These are phyloP conservation scores for Procambarus clarkii DNA, from an alignment of 1,140 invertebrate species.

Conservation along the genomic window DNA sequence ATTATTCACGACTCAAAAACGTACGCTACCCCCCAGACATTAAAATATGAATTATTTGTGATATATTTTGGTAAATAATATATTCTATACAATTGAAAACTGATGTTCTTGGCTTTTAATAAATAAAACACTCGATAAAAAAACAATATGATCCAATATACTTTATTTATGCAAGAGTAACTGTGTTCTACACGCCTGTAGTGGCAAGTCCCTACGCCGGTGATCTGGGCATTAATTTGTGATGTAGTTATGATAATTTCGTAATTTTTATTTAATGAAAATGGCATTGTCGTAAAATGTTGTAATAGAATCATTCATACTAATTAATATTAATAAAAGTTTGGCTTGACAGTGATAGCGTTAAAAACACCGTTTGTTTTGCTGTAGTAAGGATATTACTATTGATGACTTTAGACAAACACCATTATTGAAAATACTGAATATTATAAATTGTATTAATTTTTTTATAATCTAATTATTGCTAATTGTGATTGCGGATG, in stretches of 20 bases:
- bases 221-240: too few relatives aligned
- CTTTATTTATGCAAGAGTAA: too few relatives aligned
- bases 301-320: background rate
- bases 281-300: background rate
- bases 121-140: background rate
- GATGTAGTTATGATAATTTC: too few relatives aligned
- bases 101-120: background rate
- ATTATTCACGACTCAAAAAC: background rate
- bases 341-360: background rate
- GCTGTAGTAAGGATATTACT: background rate
- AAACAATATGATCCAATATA: too few relatives aligned
- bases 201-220: too few relatives aligned
- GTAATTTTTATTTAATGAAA: background rate
- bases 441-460: background rate
- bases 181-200: too few relatives aligned
- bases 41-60: background rate
- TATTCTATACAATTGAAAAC: background rate
- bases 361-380: background rate
- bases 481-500: too few relatives aligned
- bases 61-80: background rate
- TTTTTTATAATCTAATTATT: too few relatives aligned
- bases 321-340: background rate
- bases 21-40: background rate
- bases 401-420: background rate
- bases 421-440: background rate